Evolutionary conservation across 2,888 invertebrate genomes (phyloP).

Genomic region (Idaea dimidiata): DNA sequence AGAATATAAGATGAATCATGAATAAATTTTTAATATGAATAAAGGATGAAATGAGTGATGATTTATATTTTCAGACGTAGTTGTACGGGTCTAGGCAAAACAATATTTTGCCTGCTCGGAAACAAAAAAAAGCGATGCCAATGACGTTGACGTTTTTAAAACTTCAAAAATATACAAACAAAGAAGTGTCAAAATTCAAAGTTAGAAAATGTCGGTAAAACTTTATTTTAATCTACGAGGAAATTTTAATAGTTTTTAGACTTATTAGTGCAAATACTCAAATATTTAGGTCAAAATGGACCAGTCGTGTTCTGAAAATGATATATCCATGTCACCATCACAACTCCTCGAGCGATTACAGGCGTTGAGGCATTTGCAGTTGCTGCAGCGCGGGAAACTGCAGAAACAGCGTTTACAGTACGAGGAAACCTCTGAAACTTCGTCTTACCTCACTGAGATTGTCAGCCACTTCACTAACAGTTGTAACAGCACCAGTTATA

Average conservation of each 20-base stretch:
- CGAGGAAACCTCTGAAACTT: conserved; percentile 55
- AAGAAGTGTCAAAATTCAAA: background rate
- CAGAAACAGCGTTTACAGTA: conserved; percentile 65
- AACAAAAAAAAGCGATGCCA: background rate
- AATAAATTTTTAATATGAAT: no score
- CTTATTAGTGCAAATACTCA: background rate
- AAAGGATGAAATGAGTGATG: no score
- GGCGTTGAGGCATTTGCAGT: conserved; percentile 62
- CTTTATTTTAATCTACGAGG: background rate
- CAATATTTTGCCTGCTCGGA: no score
- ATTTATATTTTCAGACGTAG: no score
- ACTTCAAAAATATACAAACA: conserved; percentile 1
- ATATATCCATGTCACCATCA: conserved; percentile 66
- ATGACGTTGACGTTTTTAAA: background rate
- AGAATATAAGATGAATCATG: no score
- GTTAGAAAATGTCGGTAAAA: background rate
- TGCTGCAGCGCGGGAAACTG: conserved; percentile 69
- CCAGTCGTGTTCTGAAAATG: conserved; percentile 62
- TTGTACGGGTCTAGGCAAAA: no score
- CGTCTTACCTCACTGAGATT: conserved; percentile 64
- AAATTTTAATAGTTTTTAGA: background rate
- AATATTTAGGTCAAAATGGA: conserved; percentile 47
- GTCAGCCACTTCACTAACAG: conserved; percentile 70
- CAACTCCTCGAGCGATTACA: conserved; percentile 69
- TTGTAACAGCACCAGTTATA: conserved; percentile 66